Base-by-base conservation (phyloP, 2,113 vertebrate species). In the Pungitius pungitius region DNA sequence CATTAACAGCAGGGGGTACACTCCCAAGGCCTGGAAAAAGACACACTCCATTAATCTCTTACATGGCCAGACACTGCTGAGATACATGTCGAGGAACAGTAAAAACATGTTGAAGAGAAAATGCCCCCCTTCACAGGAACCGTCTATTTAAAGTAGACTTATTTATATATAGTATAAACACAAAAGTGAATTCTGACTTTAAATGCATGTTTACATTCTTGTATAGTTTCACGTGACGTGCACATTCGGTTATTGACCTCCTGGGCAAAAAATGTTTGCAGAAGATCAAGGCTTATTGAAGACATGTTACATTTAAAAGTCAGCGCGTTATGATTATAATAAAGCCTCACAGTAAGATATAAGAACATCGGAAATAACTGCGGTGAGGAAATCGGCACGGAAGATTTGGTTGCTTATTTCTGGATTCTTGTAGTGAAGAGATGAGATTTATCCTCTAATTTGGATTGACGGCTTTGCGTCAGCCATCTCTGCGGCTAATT, bases 31-130 rank as follows among this genome's bases (percentile, higher is more conserved):
- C 82, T 73, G 79, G 79, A 90, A 88, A 52, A 83, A 83, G 84
- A 89, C 81, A 81, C 85, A 88, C 72, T 89, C 81, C 84, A 91
- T 92, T 90, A 90, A 65, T 87, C 56, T 89, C 56, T 82, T 85
- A 20, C 58, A 84, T 73, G 86, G 90, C 62, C 77, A 67, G 40
- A 81, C 54, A 69, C 74, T 56, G 62, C 71, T 81, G 66, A 76
- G 73, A 78, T 69, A 79, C 68, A 71, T 61, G 74, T 71, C 6
- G 5, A 68, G 22, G 8, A 57, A 68, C 26, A 49, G 69, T 39
- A 63, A 68, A 68, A 43, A 39, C 60, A 51, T 20, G 33, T 35
- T 22, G 18, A 14, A 77, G 8, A 37, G 2, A 54, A 57, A 64
- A 75, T 40, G 67, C 42, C 18, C 57, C 58, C 60, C 45, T n/a